Conservation (phyloP, 2,888 invertebrate genomes). For the Iselma pallidipennis region DNA sequence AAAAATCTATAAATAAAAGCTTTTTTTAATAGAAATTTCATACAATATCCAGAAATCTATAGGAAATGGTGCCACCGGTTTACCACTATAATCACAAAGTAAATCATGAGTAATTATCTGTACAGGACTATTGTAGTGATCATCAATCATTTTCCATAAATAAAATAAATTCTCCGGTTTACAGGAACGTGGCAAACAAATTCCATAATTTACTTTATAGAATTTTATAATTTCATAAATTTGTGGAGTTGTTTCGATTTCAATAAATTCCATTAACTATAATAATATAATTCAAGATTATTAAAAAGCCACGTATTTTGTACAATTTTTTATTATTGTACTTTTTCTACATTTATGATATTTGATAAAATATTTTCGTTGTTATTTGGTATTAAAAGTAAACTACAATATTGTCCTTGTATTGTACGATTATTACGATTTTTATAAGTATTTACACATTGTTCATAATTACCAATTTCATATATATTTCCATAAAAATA, state of each 20-base stretch:
- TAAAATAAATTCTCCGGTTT: background rate
- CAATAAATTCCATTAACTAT: background rate
- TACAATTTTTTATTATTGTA: background rate
- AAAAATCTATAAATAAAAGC: background rate
- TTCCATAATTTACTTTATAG: background rate
- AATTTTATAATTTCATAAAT: background rate
- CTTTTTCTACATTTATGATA: background rate
- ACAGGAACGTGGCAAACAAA: constrained; percentile 5
- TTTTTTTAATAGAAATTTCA: background rate
- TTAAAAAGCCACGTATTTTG: no score
- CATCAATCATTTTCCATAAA: background rate
- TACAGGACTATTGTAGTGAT: background rate
- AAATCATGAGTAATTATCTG: background rate
- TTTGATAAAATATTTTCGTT: background rate
- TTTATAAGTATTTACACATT: background rate
- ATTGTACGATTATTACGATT: background rate
- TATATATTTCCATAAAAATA: background rate
- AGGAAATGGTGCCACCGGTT: background rate
- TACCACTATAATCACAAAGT: background rate
- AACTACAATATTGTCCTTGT: constrained; percentile 4
- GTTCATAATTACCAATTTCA: background rate
- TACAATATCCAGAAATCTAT: background rate
- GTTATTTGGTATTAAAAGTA: background rate
- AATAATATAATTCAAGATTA: no score
- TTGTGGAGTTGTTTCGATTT: background rate